Base-by-base conservation (phyloP, 2,113 vertebrate genomes). In the Murina feae region DNA sequence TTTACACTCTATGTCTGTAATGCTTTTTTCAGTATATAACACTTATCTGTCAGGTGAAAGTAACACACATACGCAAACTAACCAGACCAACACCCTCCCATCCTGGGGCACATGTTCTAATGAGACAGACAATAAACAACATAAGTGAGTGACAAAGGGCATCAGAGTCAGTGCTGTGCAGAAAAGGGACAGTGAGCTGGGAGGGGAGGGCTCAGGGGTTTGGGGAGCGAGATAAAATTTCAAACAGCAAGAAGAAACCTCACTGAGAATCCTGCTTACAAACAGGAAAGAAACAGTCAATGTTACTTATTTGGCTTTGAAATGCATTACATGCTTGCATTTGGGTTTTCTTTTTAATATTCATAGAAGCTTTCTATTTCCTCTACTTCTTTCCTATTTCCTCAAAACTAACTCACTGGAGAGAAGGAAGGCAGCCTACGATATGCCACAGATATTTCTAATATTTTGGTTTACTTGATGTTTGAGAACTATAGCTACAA, bases 401-500 rank as follows among this genome's bases (percentile, higher is more conserved):
- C 74, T 71, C 20, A 63, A 51, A 39, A n/a, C 4, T 32, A 16
- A 49, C 6, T 17, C n/a, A 42, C 8, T 35, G n/a, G 63, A 78
- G 30, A 49, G n/a, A 42, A 51, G 37, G 21, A 18, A 72, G 30
- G 63, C 25, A 39, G 74, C 47, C 42, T 4, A 20, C 13, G 35
- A 39, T 44, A 78, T 4, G 28, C 60, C 71, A 83, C 76, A 55
- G 42, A 44, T 44, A 51, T 13, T 79, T 49, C 58, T 69, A 37
- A 49, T 51, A 69, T 37, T 93, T 21, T 74, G 18, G 76, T 53
- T 95, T 68, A 44, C 42, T 92, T 71, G 9, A 42, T 37, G 2
- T 91, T 84, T 89, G 30, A 89, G 35, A 96, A 79, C 78, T 37
- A 42, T 1, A 68, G 37, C 60, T 95, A 76, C 16, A 91, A 92